Base-by-base conservation (phyloP, 2,113 vertebrate species). In the Corythaeola cristata region DNA sequence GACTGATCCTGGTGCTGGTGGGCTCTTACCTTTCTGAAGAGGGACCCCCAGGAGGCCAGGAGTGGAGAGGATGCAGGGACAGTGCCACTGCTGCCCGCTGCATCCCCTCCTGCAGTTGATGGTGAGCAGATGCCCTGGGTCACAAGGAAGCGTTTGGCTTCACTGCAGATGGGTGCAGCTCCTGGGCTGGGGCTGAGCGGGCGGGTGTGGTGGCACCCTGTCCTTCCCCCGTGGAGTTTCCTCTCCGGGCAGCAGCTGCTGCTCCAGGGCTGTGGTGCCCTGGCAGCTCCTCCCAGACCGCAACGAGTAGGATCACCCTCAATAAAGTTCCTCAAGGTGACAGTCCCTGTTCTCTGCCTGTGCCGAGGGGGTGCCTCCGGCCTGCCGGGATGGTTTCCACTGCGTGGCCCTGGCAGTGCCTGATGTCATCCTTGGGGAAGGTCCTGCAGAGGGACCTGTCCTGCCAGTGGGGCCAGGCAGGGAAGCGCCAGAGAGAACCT, bases 121-220 rank as follows among this genome's bases (percentile, higher is more conserved):
- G 37, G 3, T 1, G 2, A 22, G 35, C 62, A n/a, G 35, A 7
- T 39, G 4, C 55, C 63, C 77, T 52, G 73, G 18, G 12, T 85
- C 49, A 9, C 75, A 20, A 11, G 49, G 50, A 44, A 33, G 30
- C 3, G 1, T 21, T 73, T 0, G 2, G 60, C 77, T 41, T 20
- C 2, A 1, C 32, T 3, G 1, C 21, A 5, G 14, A 5, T 3
- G 3, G 4, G 16, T 63, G 67, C 7, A 0, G 21, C 39, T 93
- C 44, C 30, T 9, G 15, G 52, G 41, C 26, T 63, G 53, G 37
- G 41, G 63, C 58, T 39, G 59, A 41, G 50, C 14, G 3, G 22
- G 37, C 67, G 45, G 37, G 12, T 4, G 0, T 14, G 44, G 35
- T 60, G 69, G 11, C 78, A 35, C 55, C 22, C 14, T 12, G 8